These are phyloP conservation scores for Pteropus alecto DNA, from an alignment of 2,113 vertebrate genomes.

Conservation along the genomic window DNA sequence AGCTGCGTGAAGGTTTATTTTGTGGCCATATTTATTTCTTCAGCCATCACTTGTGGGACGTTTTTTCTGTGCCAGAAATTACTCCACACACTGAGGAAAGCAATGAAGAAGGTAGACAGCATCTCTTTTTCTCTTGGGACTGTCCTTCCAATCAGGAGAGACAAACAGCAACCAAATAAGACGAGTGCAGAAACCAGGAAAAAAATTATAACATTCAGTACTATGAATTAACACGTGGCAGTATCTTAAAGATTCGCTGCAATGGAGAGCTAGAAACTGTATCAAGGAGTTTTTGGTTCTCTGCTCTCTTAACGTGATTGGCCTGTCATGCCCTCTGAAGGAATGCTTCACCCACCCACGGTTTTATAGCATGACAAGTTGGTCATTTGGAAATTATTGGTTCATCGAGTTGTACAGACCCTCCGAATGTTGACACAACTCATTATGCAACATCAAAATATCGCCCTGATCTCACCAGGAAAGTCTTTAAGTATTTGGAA, in stretches of 20 bases:
- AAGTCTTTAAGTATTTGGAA: neutral
- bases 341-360: neutral
- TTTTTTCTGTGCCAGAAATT: neutral
- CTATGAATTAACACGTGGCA: neutral
- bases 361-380: neutral
- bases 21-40: neutral
- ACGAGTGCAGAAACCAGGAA: neutral
- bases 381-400: neutral
- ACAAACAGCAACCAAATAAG: neutral
- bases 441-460: neutral
- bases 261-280: neutral
- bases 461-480: neutral
- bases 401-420: neutral
- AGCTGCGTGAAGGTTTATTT: neutral
- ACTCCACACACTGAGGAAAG: neutral
- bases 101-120: neutral
- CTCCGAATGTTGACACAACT: neutral
- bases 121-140: neutral
- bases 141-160: neutral
- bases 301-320: neutral
- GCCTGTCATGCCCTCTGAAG: accelerated
- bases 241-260: neutral
- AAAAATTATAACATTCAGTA: neutral
- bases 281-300: neutral
- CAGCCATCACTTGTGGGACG: neutral